phyloP scores from a whole-genome alignment of 2,888 invertebrate genomes.

The Geophilus truncorum region DNA sequence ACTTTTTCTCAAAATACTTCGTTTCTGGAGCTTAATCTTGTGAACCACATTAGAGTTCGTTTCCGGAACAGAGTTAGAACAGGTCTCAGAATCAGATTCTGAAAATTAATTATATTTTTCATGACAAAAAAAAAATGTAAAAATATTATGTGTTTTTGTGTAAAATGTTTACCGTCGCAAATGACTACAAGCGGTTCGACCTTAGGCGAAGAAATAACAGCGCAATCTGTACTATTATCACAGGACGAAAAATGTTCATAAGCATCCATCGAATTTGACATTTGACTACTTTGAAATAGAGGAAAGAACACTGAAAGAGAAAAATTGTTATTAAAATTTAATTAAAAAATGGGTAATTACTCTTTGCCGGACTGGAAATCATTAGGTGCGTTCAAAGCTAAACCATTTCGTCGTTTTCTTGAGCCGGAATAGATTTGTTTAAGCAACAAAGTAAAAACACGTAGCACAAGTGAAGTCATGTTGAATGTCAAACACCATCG shows the following conservation, averaged over 20 bases:
- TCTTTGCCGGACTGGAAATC: background rate
- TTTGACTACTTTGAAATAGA: background rate
- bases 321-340: background rate
- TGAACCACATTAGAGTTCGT: background rate
- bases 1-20: background rate
- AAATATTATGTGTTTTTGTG: background rate
- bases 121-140: too few relatives aligned
- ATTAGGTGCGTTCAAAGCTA: background rate
- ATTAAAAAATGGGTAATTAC: background rate
- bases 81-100: background rate
- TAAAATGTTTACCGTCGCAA: background rate
- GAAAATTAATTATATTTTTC: background rate
- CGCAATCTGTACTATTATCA: background rate
- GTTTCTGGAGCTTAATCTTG: background rate
- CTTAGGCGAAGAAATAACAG: background rate
- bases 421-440: too few relatives aligned
- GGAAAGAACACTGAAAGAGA: background rate
- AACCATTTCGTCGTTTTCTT: background rate
- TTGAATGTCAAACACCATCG: background rate
- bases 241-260: background rate
- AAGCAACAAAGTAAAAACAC: too few relatives aligned
- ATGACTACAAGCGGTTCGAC: background rate
- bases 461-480: background rate
- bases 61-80: background rate
- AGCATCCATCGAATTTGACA: background rate